Evolutionary conservation across 2,888 invertebrate species (phyloP).

Genomic region (Pseudococcus viburni): DNA sequence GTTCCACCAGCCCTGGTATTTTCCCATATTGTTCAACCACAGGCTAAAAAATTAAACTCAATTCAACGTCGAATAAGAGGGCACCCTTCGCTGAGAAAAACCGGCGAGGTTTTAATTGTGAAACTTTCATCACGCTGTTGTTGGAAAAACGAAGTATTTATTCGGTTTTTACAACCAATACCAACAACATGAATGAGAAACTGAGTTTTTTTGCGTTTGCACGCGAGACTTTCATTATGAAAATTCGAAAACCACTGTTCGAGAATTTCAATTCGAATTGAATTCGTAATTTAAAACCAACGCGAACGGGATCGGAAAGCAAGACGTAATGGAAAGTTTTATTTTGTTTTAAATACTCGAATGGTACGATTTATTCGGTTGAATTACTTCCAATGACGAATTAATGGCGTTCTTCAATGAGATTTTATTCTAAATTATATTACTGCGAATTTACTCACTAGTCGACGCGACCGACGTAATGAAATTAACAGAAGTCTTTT

Average conservation of each 20-base stretch:
- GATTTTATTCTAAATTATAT: conserved; percentile 39
- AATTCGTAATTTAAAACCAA: conserved; percentile 8
- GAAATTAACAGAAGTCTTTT: not conserved
- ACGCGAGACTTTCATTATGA: conserved; percentile 6
- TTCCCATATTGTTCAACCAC: no score
- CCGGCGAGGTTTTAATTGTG: not conserved
- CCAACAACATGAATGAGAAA: not conserved
- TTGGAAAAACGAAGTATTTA: conserved; percentile 1
- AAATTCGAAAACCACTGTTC: conserved; percentile 12
- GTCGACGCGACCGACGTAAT: not conserved
- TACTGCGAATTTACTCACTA: not conserved
- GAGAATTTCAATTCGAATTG: conserved; percentile 8
- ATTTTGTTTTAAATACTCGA: conserved; percentile 24
- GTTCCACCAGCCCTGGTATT: no score
- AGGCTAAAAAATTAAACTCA: no score
- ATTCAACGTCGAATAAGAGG: no score
- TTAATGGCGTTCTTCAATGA: not conserved
- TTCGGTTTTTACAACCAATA: not conserved
- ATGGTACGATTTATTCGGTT: conserved; percentile 20
- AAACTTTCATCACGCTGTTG: not conserved
- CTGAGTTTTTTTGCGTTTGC: not conserved
- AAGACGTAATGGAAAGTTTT: conserved; percentile 9
- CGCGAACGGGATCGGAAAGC: not conserved
- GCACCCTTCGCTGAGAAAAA: no score
- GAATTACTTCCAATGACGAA: conserved; percentile 32